Evolutionary conservation across 2,113 vertebrate genomes (phyloP).

Genomic region (Callipepla californica): DNA sequence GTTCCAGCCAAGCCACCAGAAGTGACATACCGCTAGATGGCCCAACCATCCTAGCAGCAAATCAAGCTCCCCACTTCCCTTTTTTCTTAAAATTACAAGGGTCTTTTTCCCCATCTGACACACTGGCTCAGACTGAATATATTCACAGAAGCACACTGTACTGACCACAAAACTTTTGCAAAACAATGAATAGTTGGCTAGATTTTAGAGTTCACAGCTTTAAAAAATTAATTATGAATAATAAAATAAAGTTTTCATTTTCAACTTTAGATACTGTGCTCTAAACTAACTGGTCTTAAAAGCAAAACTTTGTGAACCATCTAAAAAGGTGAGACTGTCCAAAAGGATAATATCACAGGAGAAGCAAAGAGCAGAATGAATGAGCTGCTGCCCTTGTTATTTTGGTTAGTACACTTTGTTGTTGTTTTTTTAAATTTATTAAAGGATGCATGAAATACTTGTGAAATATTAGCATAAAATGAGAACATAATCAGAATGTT

Average conservation of each 20-base stretch:
- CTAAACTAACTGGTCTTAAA: conserved; percentile 60
- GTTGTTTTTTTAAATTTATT: conserved; percentile 54
- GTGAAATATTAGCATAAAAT: conserved; percentile 82
- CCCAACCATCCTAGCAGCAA: neutral
- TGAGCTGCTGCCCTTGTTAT: conserved; percentile 73
- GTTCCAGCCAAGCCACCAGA: conserved; percentile 43
- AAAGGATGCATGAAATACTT: conserved; percentile 88
- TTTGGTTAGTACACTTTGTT: conserved; percentile 78
- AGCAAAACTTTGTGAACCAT: neutral
- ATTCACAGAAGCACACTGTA: conserved; percentile 73
- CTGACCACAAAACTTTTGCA: neutral
- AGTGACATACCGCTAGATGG: conserved; percentile 26
- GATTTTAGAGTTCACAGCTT: neutral
- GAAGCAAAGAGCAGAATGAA: conserved; percentile 78
- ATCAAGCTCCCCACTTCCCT: neutral
- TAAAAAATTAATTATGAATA: neutral
- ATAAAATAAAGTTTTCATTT: neutral
- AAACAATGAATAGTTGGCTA: neutral
- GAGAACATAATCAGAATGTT: conserved; percentile 69
- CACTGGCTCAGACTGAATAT: conserved; percentile 6
- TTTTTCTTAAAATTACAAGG: conserved; percentile 7
- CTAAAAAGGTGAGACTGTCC: conserved; percentile 49
- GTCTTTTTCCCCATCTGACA: conserved; percentile 24
- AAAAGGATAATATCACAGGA: conserved; percentile 74
- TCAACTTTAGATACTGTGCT: conserved; percentile 67